These are phyloP conservation scores for Synanthedon vespiformis DNA, from an alignment of 2,888 invertebrate genomes.

Conservation along the genomic window DNA sequence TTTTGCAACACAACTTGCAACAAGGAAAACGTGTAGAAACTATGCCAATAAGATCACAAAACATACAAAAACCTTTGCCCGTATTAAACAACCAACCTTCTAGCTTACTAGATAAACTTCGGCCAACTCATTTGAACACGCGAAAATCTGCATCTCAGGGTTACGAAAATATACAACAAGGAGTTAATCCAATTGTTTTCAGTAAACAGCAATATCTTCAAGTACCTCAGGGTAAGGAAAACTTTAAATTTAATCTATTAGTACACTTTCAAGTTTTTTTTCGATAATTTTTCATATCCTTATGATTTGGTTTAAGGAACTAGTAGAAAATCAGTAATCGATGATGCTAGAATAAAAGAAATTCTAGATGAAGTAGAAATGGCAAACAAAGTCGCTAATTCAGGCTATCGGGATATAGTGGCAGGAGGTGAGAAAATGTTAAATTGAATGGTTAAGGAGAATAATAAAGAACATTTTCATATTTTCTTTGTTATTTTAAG, in stretches of 20 bases:
- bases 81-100: neutral
- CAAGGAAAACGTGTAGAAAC: neutral
- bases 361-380: neutral
- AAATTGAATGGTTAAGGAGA: too few species aligned
- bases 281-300: neutral
- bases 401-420: too few species aligned
- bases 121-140: neutral
- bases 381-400: neutral
- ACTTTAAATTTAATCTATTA: neutral
- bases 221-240: neutral
- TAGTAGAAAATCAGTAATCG: neutral
- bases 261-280: neutral
- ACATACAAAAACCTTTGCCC: neutral
- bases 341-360: neutral
- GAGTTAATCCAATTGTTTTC: neutral
- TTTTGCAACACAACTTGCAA: neutral
- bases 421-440: too few species aligned
- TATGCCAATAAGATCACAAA: neutral
- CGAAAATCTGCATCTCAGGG: neutral
- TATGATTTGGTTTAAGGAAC: neutral
- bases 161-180: neutral
- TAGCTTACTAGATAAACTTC: neutral
- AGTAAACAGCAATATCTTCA: neutral
- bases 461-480: too few species aligned
- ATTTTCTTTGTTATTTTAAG: too few species aligned